Evolutionary conservation across 2,797 vertebrate species (phyloP).

Genomic region (Anas acuta): DNA sequence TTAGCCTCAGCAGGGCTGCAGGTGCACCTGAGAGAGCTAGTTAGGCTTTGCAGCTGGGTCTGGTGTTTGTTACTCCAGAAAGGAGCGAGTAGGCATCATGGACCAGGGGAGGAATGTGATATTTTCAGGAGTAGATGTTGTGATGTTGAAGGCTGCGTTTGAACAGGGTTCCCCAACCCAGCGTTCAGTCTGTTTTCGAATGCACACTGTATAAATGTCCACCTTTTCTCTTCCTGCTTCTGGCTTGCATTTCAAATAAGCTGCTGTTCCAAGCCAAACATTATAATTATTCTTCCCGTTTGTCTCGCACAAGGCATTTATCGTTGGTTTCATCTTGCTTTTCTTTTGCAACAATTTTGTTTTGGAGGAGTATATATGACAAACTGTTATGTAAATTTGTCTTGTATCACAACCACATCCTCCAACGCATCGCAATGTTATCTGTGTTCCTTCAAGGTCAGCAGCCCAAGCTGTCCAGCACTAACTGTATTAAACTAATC

Average conservation of each 20-base stretch:
- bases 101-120: neutral
- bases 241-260: constrained; percentile 62
- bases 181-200: neutral
- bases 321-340: constrained; percentile 21
- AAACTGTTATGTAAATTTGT: constrained; percentile 71
- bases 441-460: constrained; percentile 76
- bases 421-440: constrained; percentile 73
- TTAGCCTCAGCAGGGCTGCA: neutral
- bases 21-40: neutral
- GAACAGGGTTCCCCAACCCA: neutral
- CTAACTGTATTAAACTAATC: constrained; percentile 76
- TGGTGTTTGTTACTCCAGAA: neutral
- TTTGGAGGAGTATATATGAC: constrained; percentile 69
- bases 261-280: constrained; percentile 22
- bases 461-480: constrained; percentile 73
- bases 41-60: neutral
- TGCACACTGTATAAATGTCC: neutral
- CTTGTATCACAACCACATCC: constrained; percentile 64
- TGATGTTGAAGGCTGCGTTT: neutral
- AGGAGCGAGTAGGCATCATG: neutral
- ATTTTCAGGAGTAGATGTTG: neutral
- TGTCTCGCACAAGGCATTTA: neutral
- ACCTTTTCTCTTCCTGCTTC: constrained; percentile 40
- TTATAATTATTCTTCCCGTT: constrained; percentile 29
- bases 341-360: constrained; percentile 60